phyloP scores from a whole-genome alignment of 2,888 invertebrate species.

The Synergus gifuensis region DNA sequence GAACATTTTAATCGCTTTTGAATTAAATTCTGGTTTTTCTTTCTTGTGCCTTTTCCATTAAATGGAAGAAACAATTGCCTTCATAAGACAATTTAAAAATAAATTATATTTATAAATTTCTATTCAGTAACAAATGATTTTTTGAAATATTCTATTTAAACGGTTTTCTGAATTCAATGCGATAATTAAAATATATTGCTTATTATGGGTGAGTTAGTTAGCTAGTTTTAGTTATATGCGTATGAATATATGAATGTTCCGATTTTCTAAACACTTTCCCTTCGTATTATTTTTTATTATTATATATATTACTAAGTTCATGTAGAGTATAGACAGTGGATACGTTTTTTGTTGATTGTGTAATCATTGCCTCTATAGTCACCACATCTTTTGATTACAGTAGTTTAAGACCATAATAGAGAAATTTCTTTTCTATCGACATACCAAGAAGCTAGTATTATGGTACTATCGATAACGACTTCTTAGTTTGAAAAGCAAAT shows the following conservation, averaged over 20 bases:
- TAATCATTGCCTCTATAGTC: neutral
- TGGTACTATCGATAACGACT: too few relatives aligned
- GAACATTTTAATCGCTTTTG: neutral
- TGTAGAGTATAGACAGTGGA: neutral
- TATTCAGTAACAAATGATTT: neutral
- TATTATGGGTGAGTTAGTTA: constrained; percentile 53
- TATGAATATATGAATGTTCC: constrained; percentile 14
- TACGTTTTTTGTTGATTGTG: constrained; percentile 3
- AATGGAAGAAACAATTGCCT: constrained; percentile 1
- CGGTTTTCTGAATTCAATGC: constrained; percentile 45
- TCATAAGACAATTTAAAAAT: neutral
- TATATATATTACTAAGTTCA: neutral
- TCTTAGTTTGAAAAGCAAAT: neutral
- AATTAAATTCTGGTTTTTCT: neutral
- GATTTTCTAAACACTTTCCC: neutral
- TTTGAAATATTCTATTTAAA: neutral
- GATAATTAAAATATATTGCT: constrained; percentile 54
- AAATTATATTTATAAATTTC: neutral
- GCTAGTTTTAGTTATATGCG: constrained; percentile 51
- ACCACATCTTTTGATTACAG: neutral
- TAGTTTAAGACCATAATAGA: neutral
- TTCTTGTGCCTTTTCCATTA: neutral
- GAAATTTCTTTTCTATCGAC: neutral
- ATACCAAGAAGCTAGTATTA: neutral
- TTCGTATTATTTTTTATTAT: too few relatives aligned